Evolutionary conservation across 2,113 vertebrate genomes (phyloP), one percentile per base, ranked within the genome.

Genomic region (Sitta europaea): DNA sequence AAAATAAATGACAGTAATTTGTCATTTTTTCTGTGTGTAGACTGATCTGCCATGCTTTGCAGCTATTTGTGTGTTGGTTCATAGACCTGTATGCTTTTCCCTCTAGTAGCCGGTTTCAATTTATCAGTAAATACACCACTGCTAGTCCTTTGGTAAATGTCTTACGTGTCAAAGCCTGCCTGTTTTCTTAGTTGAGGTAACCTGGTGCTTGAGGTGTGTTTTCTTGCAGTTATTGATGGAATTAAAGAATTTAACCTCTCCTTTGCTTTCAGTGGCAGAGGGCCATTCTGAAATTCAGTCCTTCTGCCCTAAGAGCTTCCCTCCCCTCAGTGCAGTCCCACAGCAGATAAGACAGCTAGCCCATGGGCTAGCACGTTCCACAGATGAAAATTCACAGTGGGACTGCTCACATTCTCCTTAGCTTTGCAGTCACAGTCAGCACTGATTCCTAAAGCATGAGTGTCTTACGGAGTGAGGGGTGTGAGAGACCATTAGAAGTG

Each of bases 371-470:
- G 25, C 27, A 8, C 48, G 21, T 88, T 57, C 47, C 23, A 3
- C 5, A 25, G 15, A 14, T 36, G 16, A 6, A 61, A 16, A 50
- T 21, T 54, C 65, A 12, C 0, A 0, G 2, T 33, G 23, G 31
- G n/a, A 45, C 42, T 18, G 1, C 29, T 54, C 19, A 12, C 0
- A 0, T 31, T 78, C 36, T 63, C 33, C 33, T 27, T 66, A 35
- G n/a, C 9, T 76, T 61, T 80, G 23, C 36, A 76, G 35, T 25
- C 15, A 31, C 14, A 36, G 57, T 7, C 31, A 43, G 7, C n/a
- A 28, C 15, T 51, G 31, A 38, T 68, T 88, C 36, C 42, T 86
- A 61, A 79, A 76, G 14, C 23, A 20, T 19, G 3, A n/a, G 10
- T 55, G 10, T 43, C 79, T 57, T 70, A 18, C 12, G 51, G 55